phyloP scores from a whole-genome alignment of 2,888 invertebrate genomes.

The Allophyes oxyacanthae region DNA sequence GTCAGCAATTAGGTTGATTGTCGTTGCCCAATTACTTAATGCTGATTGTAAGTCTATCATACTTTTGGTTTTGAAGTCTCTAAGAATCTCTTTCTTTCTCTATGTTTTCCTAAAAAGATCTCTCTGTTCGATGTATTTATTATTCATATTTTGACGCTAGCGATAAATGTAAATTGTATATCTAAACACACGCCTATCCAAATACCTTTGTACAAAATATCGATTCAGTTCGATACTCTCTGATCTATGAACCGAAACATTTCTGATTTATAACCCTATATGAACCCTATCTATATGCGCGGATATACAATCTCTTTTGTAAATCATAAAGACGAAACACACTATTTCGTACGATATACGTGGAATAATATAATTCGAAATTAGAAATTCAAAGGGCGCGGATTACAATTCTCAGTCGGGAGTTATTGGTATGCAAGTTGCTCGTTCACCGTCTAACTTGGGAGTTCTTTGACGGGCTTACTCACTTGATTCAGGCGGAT shows the following conservation, averaged over 20 bases:
- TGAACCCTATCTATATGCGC: constrained; percentile 22
- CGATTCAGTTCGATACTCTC: constrained; percentile 19
- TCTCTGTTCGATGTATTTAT: not conserved
- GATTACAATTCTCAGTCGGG: constrained; percentile 61
- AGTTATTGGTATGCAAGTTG: constrained; percentile 67
- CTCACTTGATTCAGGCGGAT: constrained; percentile 62
- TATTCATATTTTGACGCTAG: constrained; percentile 17
- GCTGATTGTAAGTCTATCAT: constrained; percentile 20
- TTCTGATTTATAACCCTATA: constrained; percentile 40
- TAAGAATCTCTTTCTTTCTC: constrained; percentile 8
- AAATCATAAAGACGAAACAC: constrained; percentile 31
- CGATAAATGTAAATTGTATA: constrained; percentile 45
- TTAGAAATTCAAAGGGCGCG: constrained; percentile 66
- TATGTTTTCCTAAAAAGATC: not conserved
- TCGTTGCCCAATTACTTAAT: constrained; percentile 34
- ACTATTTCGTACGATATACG: constrained; percentile 33
- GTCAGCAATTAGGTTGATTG: constrained; percentile 46
- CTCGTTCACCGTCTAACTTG: constrained; percentile 49
- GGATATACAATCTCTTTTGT: constrained; percentile 40
- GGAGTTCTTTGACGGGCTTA: constrained; percentile 55
- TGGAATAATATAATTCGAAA: constrained; percentile 53
- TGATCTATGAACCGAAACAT: constrained; percentile 46
- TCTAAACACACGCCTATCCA: constrained; percentile 12
- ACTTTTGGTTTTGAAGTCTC: constrained; percentile 9
- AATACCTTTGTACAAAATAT: constrained; percentile 32